phyloP scores from a whole-genome alignment of 2,888 invertebrate species.

The Parasteatoda lunata region DNA sequence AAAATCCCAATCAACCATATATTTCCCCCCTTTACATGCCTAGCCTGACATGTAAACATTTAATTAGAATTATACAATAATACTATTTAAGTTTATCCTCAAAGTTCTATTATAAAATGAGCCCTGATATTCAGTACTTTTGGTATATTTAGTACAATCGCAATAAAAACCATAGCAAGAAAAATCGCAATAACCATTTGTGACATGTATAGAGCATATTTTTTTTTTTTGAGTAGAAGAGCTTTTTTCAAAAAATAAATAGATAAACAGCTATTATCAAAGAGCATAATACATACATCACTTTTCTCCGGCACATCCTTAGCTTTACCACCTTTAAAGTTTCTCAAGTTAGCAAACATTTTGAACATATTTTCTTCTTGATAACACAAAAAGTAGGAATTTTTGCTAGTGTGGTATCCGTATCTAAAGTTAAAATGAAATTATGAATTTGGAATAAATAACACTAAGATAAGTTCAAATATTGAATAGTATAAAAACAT shows the following conservation, averaged over 20 bases:
- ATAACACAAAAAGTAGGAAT: slow-evolving; percentile 92
- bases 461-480: neutral
- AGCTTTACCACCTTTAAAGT: slow-evolving; percentile 75
- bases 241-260: neutral
- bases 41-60: no score
- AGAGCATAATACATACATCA: neutral
- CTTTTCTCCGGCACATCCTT: neutral
- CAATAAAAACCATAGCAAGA: no score
- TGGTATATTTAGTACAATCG: no score
- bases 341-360: slow-evolving; percentile 89
- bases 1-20: no score
- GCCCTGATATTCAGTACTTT: no score
- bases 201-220: no score
- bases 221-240: no score
- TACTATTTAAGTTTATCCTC: no score
- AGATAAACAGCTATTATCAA: neutral
- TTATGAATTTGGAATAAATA: neutral
- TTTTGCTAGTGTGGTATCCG: slow-evolving; percentile 90
- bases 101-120: no score
- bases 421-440: slow-evolving; percentile 78
- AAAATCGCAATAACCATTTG: no score
- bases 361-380: slow-evolving; percentile 81
- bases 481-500: neutral
- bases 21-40: no score
- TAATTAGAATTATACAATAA: no score